Evolutionary conservation across 2,888 invertebrate species (phyloP).

Genomic region (Drosophila limbata): DNA sequence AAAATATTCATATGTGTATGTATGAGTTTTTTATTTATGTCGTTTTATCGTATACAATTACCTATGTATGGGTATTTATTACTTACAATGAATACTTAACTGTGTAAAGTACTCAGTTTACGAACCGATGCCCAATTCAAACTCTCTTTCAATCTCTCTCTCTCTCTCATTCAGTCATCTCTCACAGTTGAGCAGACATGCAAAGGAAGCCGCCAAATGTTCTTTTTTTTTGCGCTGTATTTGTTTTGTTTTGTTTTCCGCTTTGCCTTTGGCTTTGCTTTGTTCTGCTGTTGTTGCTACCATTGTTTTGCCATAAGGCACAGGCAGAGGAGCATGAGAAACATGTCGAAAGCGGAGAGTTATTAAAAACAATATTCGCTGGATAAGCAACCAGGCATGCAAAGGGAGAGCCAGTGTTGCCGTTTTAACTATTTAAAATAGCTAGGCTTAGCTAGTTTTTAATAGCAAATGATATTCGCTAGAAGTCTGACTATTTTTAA

Average conservation of each 20-base stretch:
- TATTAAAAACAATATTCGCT: slow-evolving; percentile 78
- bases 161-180: slow-evolving; percentile 11
- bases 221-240: slow-evolving; percentile 40
- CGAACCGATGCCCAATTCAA: slow-evolving; percentile 13
- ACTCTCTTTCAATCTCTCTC: not conserved
- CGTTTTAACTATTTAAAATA: not conserved
- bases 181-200: slow-evolving; percentile 47
- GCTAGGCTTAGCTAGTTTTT: not conserved
- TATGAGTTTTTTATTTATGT: slow-evolving; percentile 24
- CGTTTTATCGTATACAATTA: slow-evolving; percentile 14
- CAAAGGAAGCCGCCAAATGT: slow-evolving; percentile 66
- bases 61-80: slow-evolving; percentile 23
- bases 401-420: slow-evolving; percentile 9
- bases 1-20: not conserved
- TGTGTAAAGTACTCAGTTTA: slow-evolving; percentile 53
- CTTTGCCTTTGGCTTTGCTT: slow-evolving; percentile 23
- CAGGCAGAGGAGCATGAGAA: slow-evolving; percentile 30
- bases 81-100: slow-evolving; percentile 43
- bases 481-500: not conserved
- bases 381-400: slow-evolving; percentile 65
- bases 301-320: slow-evolving; percentile 52
- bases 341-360: slow-evolving; percentile 51
- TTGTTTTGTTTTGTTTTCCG: slow-evolving; percentile 24
- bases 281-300: slow-evolving; percentile 24
- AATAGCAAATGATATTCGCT: not conserved